Evolutionary conservation across 1,140 invertebrate species (phyloP).

Genomic region (Cotesia glomerata): DNA sequence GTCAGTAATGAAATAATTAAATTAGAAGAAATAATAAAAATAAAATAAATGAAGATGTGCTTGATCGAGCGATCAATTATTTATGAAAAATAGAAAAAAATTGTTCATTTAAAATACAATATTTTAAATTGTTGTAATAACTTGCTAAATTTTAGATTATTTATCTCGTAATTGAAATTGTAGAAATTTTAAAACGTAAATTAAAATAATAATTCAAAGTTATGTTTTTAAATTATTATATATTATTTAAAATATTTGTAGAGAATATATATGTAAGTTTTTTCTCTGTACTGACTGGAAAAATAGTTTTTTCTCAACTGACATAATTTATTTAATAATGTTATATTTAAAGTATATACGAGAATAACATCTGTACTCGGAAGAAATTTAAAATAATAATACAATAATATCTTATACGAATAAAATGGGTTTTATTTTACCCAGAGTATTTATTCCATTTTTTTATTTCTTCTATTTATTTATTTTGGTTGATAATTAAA

Average conservation of each 20-base stretch:
- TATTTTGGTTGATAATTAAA: no score
- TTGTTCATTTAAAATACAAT: background rate
- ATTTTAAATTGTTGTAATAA: background rate
- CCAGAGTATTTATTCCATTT: conserved; percentile 1
- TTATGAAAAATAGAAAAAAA: background rate
- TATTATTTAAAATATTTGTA: no score
- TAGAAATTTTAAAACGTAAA: no score
- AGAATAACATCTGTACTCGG: conserved; percentile 35
- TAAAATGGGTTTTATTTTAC: conserved; percentile 48
- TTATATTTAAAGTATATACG: background rate
- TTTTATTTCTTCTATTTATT: background rate
- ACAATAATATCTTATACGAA: conserved; percentile 32
- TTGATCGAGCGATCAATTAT: conserved; percentile 1
- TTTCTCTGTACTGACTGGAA: background rate
- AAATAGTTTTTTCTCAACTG: background rate
- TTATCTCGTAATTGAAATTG: no score
- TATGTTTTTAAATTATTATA: no score
- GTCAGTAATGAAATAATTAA: background rate
- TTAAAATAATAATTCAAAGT: no score
- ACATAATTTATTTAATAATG: background rate
- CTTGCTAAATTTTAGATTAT: no score
- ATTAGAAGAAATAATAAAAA: background rate
- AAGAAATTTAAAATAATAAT: background rate
- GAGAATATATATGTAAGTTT: background rate
- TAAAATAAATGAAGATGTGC: background rate